Conservation (phyloP, 2,888 invertebrate genomes). For the Nomada fabriciana region DNA sequence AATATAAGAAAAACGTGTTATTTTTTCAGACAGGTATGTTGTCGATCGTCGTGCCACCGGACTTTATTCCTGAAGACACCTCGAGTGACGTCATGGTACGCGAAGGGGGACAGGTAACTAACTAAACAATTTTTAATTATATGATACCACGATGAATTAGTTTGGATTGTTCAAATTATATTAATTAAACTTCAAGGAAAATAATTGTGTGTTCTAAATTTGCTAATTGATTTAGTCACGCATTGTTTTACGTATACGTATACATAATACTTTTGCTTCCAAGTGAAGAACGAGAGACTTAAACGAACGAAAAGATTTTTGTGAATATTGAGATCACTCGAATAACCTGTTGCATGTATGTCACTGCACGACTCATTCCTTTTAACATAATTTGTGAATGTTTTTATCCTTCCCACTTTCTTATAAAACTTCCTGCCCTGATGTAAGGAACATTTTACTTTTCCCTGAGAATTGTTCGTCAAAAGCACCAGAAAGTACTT, state of each 20-base stretch:
- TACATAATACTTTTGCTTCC: too few relatives aligned
- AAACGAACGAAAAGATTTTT: not conserved
- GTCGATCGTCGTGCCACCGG: conserved; percentile 96
- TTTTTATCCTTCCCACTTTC: conserved; percentile 30
- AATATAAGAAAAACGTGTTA: conserved; percentile 17
- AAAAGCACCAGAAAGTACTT: conserved; percentile 29
- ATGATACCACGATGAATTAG: too few relatives aligned
- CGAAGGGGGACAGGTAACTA: conserved; percentile 89
- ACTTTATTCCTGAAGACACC: conserved; percentile 93
- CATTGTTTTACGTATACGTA: too few relatives aligned
- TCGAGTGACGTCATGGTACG: conserved; percentile 95
- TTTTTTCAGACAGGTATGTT: conserved; percentile 91
- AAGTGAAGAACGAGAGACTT: not conserved
- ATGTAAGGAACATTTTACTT: conserved; percentile 50
- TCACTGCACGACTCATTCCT: conserved; percentile 21
- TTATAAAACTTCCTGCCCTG: conserved; percentile 36
- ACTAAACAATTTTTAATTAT: not conserved
- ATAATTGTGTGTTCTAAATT: not conserved
- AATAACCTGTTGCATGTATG: conserved; percentile 54
- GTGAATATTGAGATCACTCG: conserved; percentile 20
- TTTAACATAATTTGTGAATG: conserved; percentile 34
- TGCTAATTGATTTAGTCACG: not conserved
- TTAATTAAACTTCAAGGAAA: not conserved
- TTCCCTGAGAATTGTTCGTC: conserved; percentile 24
- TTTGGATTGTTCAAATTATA: too few relatives aligned